Evolutionary conservation across 35 echinoderm and acorn worm genomes (phyloP).

Genomic region (Acanthaster planci): DNA sequence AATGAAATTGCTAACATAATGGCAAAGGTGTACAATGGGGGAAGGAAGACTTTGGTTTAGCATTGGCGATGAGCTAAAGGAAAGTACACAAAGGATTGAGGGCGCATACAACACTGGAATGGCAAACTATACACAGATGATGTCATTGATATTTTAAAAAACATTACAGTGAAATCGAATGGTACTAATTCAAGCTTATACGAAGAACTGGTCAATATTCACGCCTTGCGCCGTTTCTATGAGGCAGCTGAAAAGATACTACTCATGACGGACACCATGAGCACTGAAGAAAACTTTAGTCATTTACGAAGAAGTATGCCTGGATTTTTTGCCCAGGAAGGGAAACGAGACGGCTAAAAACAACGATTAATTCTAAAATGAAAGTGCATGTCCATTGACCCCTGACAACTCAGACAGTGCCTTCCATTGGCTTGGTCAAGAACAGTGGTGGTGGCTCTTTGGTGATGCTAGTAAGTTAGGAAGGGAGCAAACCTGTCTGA

Average conservation of each 20-base stretch:
- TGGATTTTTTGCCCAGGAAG: neutral
- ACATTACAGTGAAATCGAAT: neutral
- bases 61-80: neutral
- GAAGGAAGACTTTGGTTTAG: neutral
- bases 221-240: neutral
- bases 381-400: neutral
- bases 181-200: neutral
- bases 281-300: neutral
- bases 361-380: neutral
- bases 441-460: conserved; percentile 51
- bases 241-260: neutral
- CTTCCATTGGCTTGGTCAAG: conserved; percentile 33
- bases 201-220: neutral
- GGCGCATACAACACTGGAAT: neutral
- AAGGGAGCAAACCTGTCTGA: too few species aligned
- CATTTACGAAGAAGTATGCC: neutral
- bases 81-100: too few species aligned
- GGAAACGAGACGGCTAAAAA: neutral
- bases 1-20: too few species aligned
- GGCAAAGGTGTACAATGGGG: neutral
- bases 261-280: neutral
- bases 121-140: neutral
- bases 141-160: too few species aligned
- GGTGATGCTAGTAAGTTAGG: too few species aligned
- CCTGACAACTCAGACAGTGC: neutral